These are phyloP conservation scores for Otis tarda DNA, from an alignment of 2,113 vertebrate genomes.

Conservation along the genomic window DNA sequence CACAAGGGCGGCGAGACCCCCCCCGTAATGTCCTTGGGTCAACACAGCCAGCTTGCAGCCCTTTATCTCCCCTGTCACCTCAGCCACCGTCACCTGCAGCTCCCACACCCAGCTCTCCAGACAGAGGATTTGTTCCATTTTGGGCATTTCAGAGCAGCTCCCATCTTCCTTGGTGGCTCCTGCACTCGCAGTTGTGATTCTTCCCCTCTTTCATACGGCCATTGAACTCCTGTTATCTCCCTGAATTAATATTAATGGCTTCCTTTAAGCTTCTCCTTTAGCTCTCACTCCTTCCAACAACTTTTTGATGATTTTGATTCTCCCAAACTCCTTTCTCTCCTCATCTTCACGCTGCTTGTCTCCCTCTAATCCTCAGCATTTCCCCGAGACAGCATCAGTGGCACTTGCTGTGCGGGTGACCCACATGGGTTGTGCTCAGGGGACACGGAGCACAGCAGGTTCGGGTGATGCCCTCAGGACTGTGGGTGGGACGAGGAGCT, in stretches of 20 bases:
- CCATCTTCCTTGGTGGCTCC: background rate
- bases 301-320: background rate
- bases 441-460: accelerated
- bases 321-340: background rate
- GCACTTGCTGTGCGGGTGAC: background rate
- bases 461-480: background rate
- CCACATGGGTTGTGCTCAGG: accelerated
- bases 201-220: background rate
- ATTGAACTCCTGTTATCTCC: constrained; percentile 19
- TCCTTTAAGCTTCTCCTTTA: background rate
- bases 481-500: background rate
- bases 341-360: background rate
- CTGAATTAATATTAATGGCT: constrained; percentile 30
- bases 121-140: background rate
- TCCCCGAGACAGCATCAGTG: background rate
- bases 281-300: background rate
- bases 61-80: background rate
- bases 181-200: background rate
- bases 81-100: background rate
- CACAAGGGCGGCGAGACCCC: background rate
- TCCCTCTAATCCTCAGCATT: background rate
- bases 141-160: background rate
- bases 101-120: background rate
- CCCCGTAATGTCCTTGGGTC: accelerated
- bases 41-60: background rate